These are phyloP conservation scores for Laticauda laticaudata DNA, from an alignment of 2,113 vertebrate species.

Conservation along the genomic window DNA sequence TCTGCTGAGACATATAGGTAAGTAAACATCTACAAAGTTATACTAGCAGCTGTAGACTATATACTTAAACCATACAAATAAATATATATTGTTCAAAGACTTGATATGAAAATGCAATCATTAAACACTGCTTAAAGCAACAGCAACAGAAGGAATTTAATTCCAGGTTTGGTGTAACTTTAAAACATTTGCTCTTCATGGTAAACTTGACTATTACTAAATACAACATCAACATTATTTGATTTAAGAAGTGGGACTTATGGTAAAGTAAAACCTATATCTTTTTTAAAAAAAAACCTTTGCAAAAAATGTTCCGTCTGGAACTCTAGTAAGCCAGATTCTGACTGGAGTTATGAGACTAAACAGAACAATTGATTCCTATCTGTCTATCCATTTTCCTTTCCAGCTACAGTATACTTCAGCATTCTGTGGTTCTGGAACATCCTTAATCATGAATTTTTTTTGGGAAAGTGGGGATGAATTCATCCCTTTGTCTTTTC, in stretches of 20 bases:
- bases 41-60: neutral
- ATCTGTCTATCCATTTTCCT: neutral
- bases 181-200: neutral
- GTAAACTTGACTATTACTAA: neutral
- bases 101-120: neutral
- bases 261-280: neutral
- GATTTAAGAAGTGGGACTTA: neutral
- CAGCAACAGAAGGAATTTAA: neutral
- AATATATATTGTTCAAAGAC: neutral
- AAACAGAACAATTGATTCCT: neutral
- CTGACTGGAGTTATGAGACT: neutral
- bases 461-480: too few relatives aligned
- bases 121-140: neutral
- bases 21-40: conserved; percentile 24
- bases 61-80: neutral
- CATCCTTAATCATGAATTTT: neutral
- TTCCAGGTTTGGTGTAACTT: neutral
- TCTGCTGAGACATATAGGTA: conserved; percentile 55
- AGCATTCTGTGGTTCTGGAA: neutral
- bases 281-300: neutral
- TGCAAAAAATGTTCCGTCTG: neutral
- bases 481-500: neutral
- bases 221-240: neutral
- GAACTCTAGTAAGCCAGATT: neutral
- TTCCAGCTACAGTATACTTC: neutral